Percentiles rank a stretch among this genome's conserved stretches.
Evolutionary conservation across 2,797 vertebrate genomes (phyloP).

Genomic region (Crenichthys baileyi): DNA sequence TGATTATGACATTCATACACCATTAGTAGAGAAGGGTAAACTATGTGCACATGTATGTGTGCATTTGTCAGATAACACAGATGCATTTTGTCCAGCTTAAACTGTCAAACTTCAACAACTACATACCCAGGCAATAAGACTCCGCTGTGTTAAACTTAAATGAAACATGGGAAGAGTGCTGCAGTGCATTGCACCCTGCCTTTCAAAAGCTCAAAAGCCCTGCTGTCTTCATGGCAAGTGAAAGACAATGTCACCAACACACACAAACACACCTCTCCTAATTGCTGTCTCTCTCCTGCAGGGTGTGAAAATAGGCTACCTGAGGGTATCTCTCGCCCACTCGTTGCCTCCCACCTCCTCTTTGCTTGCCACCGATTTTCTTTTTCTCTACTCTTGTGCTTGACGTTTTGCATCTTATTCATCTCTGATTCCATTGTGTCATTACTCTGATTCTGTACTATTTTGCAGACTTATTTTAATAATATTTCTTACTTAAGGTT

Average conservation of each 20-base stretch:
- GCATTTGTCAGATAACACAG: background rate
- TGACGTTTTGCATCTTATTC: constrained; percentile 14
- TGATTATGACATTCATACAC: background rate
- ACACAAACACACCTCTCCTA: constrained; percentile 50
- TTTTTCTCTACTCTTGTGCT: constrained; percentile 3
- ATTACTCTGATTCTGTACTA: constrained; percentile 9
- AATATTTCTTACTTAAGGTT: background rate
- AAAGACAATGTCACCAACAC: constrained; percentile 25
- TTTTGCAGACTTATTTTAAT: constrained; percentile 3
- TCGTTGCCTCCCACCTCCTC: constrained; percentile 40
- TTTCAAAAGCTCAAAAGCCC: constrained; percentile 38
- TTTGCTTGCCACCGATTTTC: constrained; percentile 8
- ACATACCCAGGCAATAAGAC: constrained; percentile 16
- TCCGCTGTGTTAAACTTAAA: constrained; percentile 49
- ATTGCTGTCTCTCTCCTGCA: constrained; percentile 68
- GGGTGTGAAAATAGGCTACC: constrained; percentile 70
- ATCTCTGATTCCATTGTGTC: constrained; percentile 19
- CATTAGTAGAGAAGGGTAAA: background rate
- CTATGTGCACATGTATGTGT: background rate
- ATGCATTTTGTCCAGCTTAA: constrained; percentile 23
- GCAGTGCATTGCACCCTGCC: constrained; percentile 30
- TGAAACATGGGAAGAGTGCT: constrained; percentile 47
- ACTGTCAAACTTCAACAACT: constrained; percentile 30
- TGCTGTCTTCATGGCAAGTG: constrained; percentile 41
- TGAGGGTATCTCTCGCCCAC: constrained; percentile 58